Conservation (phyloP, 2,888 invertebrate species). For the Leptura quadrifasciata region DNA sequence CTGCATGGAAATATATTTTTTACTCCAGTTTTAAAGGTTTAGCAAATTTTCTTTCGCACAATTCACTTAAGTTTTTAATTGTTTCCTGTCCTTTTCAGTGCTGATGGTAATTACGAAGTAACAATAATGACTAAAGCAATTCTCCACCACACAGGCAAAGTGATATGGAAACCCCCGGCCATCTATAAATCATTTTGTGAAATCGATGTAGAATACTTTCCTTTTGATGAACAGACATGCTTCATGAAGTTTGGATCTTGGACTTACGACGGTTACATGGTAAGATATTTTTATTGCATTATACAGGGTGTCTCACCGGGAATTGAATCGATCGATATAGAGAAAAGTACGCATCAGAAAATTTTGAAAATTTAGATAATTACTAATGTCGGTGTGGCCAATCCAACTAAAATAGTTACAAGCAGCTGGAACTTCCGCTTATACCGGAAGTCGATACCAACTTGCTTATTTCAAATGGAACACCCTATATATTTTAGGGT, state of each 20-base stretch:
- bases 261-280: constrained; percentile 97
- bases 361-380: too few species aligned
- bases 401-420: too few species aligned
- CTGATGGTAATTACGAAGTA: constrained; percentile 98
- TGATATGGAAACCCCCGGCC: constrained; percentile 98
- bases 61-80: constrained; percentile 12
- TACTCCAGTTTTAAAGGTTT: neutral
- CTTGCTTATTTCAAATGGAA: too few species aligned
- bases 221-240: constrained; percentile 95
- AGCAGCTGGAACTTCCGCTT: too few species aligned
- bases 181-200: constrained; percentile 99
- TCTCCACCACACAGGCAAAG: constrained; percentile 93
- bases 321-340: too few species aligned
- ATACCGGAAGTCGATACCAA: too few species aligned
- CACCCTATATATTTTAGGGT: neutral
- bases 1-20: neutral
- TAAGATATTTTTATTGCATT: constrained; percentile 72
- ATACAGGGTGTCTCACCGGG: too few species aligned
- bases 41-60: neutral
- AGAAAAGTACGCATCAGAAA: too few species aligned
- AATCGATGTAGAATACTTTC: constrained; percentile 96
- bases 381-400: too few species aligned
- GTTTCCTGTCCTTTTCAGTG: constrained; percentile 77
- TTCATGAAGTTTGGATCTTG: constrained; percentile 97
- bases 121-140: constrained; percentile 99